These are phyloP conservation scores for Hipposideros armiger DNA, from an alignment of 2,113 vertebrate species.

Conservation along the genomic window DNA sequence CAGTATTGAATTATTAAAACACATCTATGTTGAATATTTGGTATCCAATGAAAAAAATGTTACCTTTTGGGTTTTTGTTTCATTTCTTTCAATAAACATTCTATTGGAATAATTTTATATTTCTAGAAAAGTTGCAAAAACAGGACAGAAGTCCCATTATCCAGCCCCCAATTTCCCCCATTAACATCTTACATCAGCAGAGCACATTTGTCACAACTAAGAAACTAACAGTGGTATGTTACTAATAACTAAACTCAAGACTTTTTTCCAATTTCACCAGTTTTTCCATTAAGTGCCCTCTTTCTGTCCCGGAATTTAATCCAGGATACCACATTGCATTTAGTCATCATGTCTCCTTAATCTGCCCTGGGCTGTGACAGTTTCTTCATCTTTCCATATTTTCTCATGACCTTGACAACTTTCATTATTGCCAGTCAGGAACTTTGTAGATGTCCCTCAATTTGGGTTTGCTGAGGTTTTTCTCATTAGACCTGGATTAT, in stretches of 20 bases:
- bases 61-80: background rate
- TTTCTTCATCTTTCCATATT: background rate
- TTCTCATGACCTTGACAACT: background rate
- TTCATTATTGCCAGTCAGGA: background rate
- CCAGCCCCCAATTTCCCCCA: background rate
- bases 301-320: background rate
- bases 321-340: background rate
- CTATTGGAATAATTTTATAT: background rate
- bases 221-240: background rate
- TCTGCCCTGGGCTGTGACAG: background rate
- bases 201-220: background rate
- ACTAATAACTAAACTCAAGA: background rate
- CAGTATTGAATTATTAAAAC: background rate
- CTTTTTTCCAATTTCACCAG: background rate
- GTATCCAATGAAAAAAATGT: background rate
- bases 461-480: background rate
- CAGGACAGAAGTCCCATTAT: background rate
- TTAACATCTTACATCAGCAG: background rate
- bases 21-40: slow-evolving; percentile 7
- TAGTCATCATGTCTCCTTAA: background rate
- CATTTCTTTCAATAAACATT: slow-evolving; percentile 5
- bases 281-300: background rate
- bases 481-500: background rate
- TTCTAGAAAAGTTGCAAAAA: background rate
- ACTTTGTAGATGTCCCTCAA: background rate